Evolutionary conservation across 2,888 invertebrate genomes (phyloP), one percentile per base, ranked within the genome.

Genomic region (Tubulanus polymorphus): DNA sequence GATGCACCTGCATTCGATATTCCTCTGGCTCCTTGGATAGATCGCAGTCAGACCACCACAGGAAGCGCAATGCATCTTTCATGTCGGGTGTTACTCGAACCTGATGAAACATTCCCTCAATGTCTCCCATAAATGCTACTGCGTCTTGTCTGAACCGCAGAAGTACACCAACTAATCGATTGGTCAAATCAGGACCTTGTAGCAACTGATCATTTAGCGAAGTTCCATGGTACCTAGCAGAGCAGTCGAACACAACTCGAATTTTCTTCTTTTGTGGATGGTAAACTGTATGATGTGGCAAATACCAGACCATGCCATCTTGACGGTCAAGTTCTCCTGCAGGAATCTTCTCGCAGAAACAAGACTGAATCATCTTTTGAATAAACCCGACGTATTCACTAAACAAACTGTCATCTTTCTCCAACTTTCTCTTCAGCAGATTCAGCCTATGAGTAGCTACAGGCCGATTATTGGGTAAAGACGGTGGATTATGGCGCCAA

Each of bases 171-270:
- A 50, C 35, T 27, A 47, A 20, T 18, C 6, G 15, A 27, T 20
- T 47, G 3, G 5, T 37, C 37, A 50, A 3, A n/a, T 41, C 46
- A 6, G 50, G 50, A 5, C 32, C 50, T n/a, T 27, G 28, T 8
- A 50, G 37, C 5, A 50, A 35, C 20, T 35, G 10, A 37, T 46
- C 50, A 37, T 50, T 50, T 18, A 50, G 37, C 8, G 26, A 50
- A 3, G 3, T 18, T 20, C 32, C 32, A 23, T 3, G 5, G 25
- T 15, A 48, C 18, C 18, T 48, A 26, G 58, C 58, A 3, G 55
- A 49, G 28, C 58, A 55, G 37, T 58, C 55, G 37, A 54, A 57
- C 18, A 57, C 57, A n/a, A 57, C 57, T 23, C 57, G 30, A 15
- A 57, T n/a, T 26, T 51, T 51, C 20, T 41, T n/a, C 25, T 45